Evolutionary conservation across 2,888 invertebrate genomes (phyloP).

Genomic region (Lissonota sp.): DNA sequence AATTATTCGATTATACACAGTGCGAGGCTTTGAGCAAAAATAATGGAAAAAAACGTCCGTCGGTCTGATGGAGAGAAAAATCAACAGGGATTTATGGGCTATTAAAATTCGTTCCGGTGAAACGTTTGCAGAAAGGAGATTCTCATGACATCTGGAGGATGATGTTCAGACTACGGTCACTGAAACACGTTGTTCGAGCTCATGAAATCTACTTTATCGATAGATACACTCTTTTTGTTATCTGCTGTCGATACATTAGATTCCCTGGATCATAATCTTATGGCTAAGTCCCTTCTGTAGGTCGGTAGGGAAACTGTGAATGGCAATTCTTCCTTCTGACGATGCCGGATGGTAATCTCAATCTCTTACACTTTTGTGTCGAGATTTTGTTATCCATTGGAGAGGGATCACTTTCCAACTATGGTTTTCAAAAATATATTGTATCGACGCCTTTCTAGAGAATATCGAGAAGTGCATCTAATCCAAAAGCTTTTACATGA

Average conservation of each 20-base stretch:
- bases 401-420: no score
- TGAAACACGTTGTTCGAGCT: background rate
- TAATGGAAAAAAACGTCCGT: conserved; percentile 66
- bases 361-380: no score
- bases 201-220: conserved; percentile 11
- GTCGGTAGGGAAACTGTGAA: background rate
- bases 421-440: no score
- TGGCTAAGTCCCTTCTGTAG: background rate
- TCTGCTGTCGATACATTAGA: conserved; percentile 34
- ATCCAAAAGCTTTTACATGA: no score
- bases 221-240: no score
- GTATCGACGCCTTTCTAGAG: no score
- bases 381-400: background rate
- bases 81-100: conserved; percentile 74
- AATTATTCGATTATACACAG: conserved; percentile 80
- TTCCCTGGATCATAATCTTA: background rate
- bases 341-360: no score
- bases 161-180: background rate
- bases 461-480: no score
- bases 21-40: conserved; percentile 70
- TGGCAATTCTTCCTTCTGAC: background rate
- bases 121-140: background rate
- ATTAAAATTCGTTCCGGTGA: conserved; percentile 76
- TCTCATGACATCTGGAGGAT: conserved; percentile 44
- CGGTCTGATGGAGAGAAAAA: conserved; percentile 65